Evolutionary conservation across 2,113 vertebrate species (phyloP), one percentile per base, ranked within the genome.

Genomic region (Lota lota): DNA sequence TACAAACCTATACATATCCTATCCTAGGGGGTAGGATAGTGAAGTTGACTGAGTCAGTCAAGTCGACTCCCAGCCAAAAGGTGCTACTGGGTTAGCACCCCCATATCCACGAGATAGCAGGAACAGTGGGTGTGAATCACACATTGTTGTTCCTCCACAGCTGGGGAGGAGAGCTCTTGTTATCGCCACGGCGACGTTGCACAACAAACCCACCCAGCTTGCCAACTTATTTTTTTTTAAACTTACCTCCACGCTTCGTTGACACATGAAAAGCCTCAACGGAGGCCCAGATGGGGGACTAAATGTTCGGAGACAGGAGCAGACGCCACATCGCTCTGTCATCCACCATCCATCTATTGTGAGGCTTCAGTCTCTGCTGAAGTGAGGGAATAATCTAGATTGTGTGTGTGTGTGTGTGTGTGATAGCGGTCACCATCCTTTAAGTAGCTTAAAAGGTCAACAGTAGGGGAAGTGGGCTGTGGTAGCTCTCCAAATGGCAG

Each of bases 401-500:
- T 47, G 40, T 47, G 8, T 12, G 40, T 12, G 40, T 47, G 40
- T 47, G 40, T 47, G 40, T 47, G 40, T 47, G 40, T 47, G 40
- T 47, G 40, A 77, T 79, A 75, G 70, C 14, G 5, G 64, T 70
- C 77, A 71, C 86, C 77, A 61, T 81, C 74, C 66, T 83, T 80
- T 85, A 77, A 81, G 80, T 68, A 80, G 71, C 72, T 77, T 66
- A 67, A 79, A 85, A 80, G 76, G 81, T 85, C 73, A 82, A 68
- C 11, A 7, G 70, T 14, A 5, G 33, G 63, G 57, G 69, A 54
- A 28, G 60, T 0, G n/a, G 54, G 50, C 78, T 66, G 69, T 61
- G 70, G 76, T 67, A 75, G 61, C 3, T 20, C 24, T 66, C 8
- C 0, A 68, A 64, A 76, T n/a, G 17, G 65, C 78, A 76, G 82